Conservation (phyloP, 92 coral and sea anemone species). For the Zoanthus sociatus region DNA sequence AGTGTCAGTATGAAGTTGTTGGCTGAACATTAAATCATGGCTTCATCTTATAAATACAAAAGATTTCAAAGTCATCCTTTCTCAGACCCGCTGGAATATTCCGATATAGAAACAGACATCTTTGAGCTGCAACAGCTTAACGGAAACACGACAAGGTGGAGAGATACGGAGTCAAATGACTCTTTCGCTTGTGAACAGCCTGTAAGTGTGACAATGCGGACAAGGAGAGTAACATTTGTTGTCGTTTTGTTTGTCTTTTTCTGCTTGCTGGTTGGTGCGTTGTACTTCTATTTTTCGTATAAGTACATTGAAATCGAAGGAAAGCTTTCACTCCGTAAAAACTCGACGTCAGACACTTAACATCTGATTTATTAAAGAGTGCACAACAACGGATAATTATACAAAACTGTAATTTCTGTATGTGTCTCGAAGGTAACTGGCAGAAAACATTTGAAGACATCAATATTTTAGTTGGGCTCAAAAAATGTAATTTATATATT, state of each 20-base stretch:
- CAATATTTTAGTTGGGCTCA: too few relatives aligned
- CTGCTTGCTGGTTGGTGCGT: slow-evolving; percentile 13
- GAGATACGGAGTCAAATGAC: slow-evolving; percentile 2
- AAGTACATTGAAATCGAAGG: slow-evolving; percentile 12
- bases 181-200: slow-evolving; percentile 15
- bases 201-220: slow-evolving; percentile 34
- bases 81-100: neutral
- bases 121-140: slow-evolving; percentile 12
- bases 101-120: neutral
- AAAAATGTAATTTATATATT: too few relatives aligned
- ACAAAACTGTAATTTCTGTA: too few relatives aligned
- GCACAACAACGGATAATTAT: too few relatives aligned
- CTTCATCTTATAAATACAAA: slow-evolving; percentile 10
- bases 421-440: too few relatives aligned
- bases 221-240: slow-evolving; percentile 23
- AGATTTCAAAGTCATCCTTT: neutral
- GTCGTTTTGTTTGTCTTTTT: slow-evolving; percentile 5
- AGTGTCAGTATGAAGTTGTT: neutral
- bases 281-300: slow-evolving; percentile 38
- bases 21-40: neutral
- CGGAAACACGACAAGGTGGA: neutral
- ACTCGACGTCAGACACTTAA: neutral
- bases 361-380: too few relatives aligned
- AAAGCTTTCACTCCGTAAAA: neutral
- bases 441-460: too few relatives aligned